Percentiles rank a stretch among this genome's conserved stretches.
Evolutionary conservation across 1,140 invertebrate species (phyloP).

Genomic region (Lutraria rhynchaena): DNA sequence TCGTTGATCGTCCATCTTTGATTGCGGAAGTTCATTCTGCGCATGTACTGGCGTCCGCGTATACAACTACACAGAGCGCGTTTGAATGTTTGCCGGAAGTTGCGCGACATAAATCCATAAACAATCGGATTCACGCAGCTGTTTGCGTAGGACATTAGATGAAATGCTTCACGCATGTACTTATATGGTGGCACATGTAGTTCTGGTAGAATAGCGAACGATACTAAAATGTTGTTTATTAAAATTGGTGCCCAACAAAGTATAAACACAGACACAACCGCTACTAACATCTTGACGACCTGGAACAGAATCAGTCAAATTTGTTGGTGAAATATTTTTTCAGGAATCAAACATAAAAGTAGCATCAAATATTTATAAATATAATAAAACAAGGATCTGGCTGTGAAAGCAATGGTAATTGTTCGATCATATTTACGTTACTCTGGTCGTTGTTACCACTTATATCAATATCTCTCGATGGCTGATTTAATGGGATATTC

Average conservation of each 20-base stretch:
- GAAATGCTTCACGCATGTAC: slow-evolving; percentile 86
- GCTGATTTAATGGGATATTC: no score
- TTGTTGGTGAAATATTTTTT: background rate
- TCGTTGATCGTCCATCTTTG: slow-evolving; percentile 32
- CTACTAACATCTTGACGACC: slow-evolving; percentile 84
- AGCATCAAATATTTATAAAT: no score
- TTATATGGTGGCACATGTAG: slow-evolving; percentile 84
- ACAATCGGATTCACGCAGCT: slow-evolving; percentile 90
- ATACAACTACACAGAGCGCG: slow-evolving; percentile 39
- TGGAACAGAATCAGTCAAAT: slow-evolving; percentile 62
- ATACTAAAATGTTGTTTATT: slow-evolving; percentile 77
- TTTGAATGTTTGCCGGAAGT: slow-evolving; percentile 67
- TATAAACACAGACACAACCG: slow-evolving; percentile 83
- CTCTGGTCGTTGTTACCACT: no score
- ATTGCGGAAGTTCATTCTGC: slow-evolving; percentile 44
- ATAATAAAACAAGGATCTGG: no score
- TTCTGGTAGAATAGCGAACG: slow-evolving; percentile 84
- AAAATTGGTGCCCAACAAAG: slow-evolving; percentile 83
- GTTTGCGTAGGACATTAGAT: slow-evolving; percentile 84
- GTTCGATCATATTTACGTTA: no score
- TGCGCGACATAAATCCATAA: slow-evolving; percentile 91
- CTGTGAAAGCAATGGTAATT: no score
- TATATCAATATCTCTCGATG: no score
- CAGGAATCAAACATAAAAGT: no score
- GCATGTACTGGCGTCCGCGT: slow-evolving; percentile 29